Evolutionary conservation across 2,113 vertebrate genomes (phyloP).

Genomic region (Octodon degus): DNA sequence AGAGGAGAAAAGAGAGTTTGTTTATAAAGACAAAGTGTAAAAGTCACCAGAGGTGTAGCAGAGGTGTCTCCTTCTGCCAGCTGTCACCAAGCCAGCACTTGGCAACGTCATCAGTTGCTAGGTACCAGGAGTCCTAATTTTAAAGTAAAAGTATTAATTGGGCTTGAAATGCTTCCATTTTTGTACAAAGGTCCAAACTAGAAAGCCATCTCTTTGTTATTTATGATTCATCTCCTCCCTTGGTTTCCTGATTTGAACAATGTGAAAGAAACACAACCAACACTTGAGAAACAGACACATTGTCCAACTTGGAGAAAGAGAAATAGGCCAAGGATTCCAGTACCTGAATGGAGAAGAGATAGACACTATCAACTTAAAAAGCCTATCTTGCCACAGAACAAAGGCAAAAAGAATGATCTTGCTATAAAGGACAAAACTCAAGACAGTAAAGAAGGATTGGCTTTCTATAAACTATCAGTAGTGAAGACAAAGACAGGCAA

Average conservation of each 20-base stretch:
- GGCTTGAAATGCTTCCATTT: slow-evolving; percentile 18
- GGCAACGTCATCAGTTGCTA: not conserved
- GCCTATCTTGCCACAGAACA: not conserved
- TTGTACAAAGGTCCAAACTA: not conserved
- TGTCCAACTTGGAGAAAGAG: not conserved
- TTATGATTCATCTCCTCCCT: not conserved
- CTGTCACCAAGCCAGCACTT: not conserved
- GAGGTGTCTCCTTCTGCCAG: not conserved
- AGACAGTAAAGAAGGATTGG: not conserved
- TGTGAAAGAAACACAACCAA: not conserved
- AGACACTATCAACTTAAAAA: not conserved
- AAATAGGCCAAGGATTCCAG: not conserved
- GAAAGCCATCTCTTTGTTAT: not conserved
- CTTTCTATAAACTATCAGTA: not conserved
- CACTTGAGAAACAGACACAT: not conserved
- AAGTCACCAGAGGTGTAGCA: slow-evolving; percentile 22
- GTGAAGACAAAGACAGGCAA: not conserved
- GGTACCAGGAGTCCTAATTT: not conserved
- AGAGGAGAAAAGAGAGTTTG: slow-evolving; percentile 59
- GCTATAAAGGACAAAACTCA: not conserved
- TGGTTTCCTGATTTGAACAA: not conserved
- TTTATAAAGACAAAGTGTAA: slow-evolving; percentile 33
- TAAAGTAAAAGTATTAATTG: not conserved
- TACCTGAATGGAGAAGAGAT: not conserved
- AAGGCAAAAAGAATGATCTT: not conserved